Evolutionary conservation across 1,140 invertebrate genomes (phyloP).

Genomic region (Pemphigus obesinymphae): DNA sequence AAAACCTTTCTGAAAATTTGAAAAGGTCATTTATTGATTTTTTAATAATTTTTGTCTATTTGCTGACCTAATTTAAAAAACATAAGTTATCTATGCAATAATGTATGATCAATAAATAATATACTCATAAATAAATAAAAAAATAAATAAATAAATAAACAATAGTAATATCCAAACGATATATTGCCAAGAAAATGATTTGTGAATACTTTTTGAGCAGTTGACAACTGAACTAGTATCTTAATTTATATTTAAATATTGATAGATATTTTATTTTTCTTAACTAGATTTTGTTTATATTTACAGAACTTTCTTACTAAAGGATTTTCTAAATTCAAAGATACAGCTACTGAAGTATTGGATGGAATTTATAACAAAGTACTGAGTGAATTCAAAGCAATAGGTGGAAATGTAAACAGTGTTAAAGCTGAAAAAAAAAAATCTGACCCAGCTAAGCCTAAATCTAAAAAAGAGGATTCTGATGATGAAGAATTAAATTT

Average conservation of each 20-base stretch:
- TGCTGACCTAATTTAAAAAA: too few relatives aligned
- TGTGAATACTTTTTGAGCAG: too few relatives aligned
- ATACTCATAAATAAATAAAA: too few relatives aligned
- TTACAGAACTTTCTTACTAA: conserved; percentile 19
- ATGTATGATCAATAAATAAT: too few relatives aligned
- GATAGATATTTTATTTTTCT: too few relatives aligned
- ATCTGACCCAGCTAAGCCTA: not conserved
- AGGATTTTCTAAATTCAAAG: conserved; percentile 37
- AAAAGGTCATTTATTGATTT: not conserved
- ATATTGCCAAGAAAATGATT: too few relatives aligned
- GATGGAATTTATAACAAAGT: conserved; percentile 1
- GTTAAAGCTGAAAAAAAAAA: not conserved
- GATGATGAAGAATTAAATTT: not conserved
- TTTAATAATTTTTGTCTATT: not conserved
- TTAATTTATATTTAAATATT: too few relatives aligned
- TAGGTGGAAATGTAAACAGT: not conserved
- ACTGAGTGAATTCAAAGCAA: not conserved
- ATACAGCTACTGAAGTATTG: conserved; percentile 10
- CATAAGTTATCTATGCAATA: too few relatives aligned
- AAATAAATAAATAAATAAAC: too few relatives aligned
- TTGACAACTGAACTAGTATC: too few relatives aligned
- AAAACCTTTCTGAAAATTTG: too few relatives aligned
- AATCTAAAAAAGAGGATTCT: not conserved
- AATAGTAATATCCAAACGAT: too few relatives aligned
- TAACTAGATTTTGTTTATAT: not conserved